Base-by-base conservation (phyloP, 1,140 invertebrate genomes). In the Papilio machaon region DNA sequence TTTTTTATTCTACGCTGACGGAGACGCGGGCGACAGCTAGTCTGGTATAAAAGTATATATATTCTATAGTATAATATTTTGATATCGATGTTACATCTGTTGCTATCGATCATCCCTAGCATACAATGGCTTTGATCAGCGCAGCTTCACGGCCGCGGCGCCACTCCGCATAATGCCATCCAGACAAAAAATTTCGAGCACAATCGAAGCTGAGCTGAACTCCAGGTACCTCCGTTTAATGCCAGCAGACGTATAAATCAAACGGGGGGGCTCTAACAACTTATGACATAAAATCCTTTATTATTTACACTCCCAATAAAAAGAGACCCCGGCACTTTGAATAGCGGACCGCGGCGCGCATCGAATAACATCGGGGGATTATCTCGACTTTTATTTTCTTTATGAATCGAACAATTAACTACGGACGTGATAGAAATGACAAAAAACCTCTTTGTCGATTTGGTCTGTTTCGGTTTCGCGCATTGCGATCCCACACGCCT, bases 261-360 rank as follows among this genome's bases (percentile, higher is more conserved):
- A 88, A 88, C 82, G 77, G 81, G 80, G 81, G 78, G 81, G 78
- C 85, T 87, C 85, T 90, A 91, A 91, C 87, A 89, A 86, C 91
- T 92, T 91, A 91, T 92, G 91, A 92, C 91, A 92, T 89, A 88
- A 93, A 91, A 88, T 90, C 87, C 87, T 91, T 92, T 91, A 89
- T 91, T 89, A 91, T 91, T 91, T 89, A 90, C 89, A 89, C 85
- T 84, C 60, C 38, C 49, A 82, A 86, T 86, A 84, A 89, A 86
- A 91, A 93, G 91, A 87, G 46, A 79, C 54, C 79, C 79, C 73
- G 73, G 73, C 76, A 79, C 74, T 76, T 78, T 86, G 82, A 86
- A 89, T 88, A 86, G 85, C 81, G 38, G 38, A 79, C 78, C 83
- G 76, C 84, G 83, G 83, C 85, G 82, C 86, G 90, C 87, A 83